Evolutionary conservation across 2,888 invertebrate species (phyloP).

Genomic region (Acanthosoma haemorrhoidale): DNA sequence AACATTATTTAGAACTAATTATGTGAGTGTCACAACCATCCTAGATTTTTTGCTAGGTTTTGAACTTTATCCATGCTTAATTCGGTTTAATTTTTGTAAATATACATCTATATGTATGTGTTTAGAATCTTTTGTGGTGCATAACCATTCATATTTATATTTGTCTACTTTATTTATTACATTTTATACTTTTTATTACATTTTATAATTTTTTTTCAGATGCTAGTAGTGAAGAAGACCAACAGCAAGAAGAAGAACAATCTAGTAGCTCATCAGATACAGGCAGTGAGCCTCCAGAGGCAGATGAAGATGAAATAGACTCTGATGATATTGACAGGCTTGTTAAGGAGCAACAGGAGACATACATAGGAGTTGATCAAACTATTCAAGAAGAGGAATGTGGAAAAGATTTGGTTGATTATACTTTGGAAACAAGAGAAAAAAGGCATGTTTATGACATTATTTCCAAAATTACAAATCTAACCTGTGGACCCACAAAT

Average conservation of each 20-base stretch:
- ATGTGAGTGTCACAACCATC: too few species aligned
- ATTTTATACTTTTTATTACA: too few species aligned
- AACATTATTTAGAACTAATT: too few species aligned
- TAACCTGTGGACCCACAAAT: too few species aligned
- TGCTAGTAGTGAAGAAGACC: not conserved
- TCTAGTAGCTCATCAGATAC: not conserved
- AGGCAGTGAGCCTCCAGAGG: not conserved
- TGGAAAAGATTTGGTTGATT: conserved; percentile 49
- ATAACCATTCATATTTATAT: too few species aligned
- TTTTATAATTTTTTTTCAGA: not conserved
- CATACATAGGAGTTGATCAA: not conserved
- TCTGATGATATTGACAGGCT: conserved; percentile 4
- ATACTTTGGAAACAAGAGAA: conserved; percentile 52
- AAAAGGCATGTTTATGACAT: conserved; percentile 47
- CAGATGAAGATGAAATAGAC: not conserved
- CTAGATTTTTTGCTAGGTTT: too few species aligned
- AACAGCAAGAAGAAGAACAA: not conserved
- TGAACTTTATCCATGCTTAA: too few species aligned
- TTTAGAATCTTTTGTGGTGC: too few species aligned
- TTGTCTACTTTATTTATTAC: too few species aligned
- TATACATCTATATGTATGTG: too few species aligned
- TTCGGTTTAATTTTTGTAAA: too few species aligned
- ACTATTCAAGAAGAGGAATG: not conserved
- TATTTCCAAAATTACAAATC: too few species aligned
- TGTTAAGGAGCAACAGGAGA: conserved; percentile 15